These are phyloP conservation scores for Ligdia adustata DNA, from an alignment of 2,888 invertebrate genomes.

Conservation along the genomic window DNA sequence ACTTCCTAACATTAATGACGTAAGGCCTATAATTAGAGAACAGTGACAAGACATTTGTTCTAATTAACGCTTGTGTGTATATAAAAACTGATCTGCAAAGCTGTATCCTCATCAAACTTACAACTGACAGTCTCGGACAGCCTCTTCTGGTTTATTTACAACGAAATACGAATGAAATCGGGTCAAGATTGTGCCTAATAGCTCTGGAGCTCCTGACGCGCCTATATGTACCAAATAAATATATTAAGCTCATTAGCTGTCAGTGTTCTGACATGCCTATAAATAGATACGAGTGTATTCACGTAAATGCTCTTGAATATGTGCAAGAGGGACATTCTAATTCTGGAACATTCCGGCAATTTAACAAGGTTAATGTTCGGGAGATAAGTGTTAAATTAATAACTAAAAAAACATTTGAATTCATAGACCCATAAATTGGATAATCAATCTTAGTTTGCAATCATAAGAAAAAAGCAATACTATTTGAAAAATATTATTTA, in stretches of 20 bases:
- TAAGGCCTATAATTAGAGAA: slow-evolving; percentile 40
- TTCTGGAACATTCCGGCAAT: too few relatives aligned
- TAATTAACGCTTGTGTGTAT: slow-evolving; percentile 39
- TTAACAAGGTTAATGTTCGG: too few relatives aligned
- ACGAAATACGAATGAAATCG: slow-evolving; percentile 33
- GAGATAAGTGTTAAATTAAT: too few relatives aligned
- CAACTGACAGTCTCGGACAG: slow-evolving; percentile 38
- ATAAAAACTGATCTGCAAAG: slow-evolving; percentile 29
- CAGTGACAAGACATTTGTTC: slow-evolving; percentile 36
- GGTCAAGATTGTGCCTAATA: slow-evolving; percentile 42
- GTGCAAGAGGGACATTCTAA: too few relatives aligned
- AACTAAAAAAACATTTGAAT: too few relatives aligned
- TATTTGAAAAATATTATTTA: too few relatives aligned
- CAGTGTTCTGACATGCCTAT: slow-evolving; percentile 29
- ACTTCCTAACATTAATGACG: slow-evolving; percentile 14
- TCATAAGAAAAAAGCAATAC: too few relatives aligned
- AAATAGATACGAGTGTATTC: background rate
- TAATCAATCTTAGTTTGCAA: too few relatives aligned
- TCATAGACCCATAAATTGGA: too few relatives aligned
- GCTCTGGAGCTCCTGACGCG: slow-evolving; percentile 27
- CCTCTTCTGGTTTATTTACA: slow-evolving; percentile 38
- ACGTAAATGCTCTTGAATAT: too few relatives aligned
- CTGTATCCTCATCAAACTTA: slow-evolving; percentile 25
- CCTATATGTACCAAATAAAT: slow-evolving; percentile 22
- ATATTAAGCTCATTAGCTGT: slow-evolving; percentile 31